Conservation (phyloP, 2,888 invertebrate species). For the Notodonta ziczac region DNA sequence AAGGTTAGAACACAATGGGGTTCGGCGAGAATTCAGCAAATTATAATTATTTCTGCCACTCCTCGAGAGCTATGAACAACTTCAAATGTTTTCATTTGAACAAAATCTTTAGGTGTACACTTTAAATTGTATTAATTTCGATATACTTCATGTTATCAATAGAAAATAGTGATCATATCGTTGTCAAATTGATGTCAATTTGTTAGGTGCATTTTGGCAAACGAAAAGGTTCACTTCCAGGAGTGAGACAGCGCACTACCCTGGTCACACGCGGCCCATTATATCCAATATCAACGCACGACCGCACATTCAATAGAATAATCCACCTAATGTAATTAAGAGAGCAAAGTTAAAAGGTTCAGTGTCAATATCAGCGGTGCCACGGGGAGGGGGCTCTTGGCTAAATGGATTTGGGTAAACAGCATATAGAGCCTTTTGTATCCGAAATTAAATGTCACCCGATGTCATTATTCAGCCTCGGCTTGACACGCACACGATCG, state of each 20-base stretch:
- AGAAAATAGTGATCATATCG: too few relatives aligned
- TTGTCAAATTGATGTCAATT: too few relatives aligned
- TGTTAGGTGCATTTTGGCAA: too few relatives aligned
- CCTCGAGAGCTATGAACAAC: background rate
- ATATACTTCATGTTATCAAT: too few relatives aligned
- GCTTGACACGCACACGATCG: conserved; percentile 72
- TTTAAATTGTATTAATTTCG: too few relatives aligned
- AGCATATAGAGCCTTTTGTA: conserved; percentile 82
- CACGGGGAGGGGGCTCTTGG: conserved; percentile 34
- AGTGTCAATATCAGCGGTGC: conserved; percentile 59
- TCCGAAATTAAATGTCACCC: conserved; percentile 82
- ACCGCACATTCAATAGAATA: conserved; percentile 24
- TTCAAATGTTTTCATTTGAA: too few relatives aligned
- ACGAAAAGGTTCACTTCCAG: too few relatives aligned
- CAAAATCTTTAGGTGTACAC: too few relatives aligned
- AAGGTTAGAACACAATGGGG: conserved; percentile 20
- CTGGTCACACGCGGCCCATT: too few relatives aligned
- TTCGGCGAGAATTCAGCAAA: background rate
- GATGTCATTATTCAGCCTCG: conserved; percentile 78
- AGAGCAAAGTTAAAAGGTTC: conserved; percentile 58
- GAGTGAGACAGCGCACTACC: too few relatives aligned
- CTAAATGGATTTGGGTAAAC: conserved; percentile 80
- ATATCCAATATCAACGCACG: too few relatives aligned
- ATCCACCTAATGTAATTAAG: conserved; percentile 61
- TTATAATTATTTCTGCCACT: conserved; percentile 3